These are phyloP conservation scores for Tenthredo amoena DNA, from an alignment of 2,888 invertebrate species.

Conservation along the genomic window DNA sequence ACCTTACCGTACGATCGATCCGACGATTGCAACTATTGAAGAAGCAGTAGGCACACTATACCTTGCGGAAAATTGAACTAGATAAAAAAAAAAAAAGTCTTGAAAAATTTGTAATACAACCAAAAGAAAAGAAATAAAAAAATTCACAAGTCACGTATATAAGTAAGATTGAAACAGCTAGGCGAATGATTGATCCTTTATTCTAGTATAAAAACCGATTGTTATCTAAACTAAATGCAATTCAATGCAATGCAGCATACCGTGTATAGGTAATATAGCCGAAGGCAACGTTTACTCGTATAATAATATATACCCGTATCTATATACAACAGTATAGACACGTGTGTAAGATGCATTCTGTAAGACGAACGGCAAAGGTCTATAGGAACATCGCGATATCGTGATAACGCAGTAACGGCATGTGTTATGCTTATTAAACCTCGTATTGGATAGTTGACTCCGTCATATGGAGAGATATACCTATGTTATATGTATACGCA, in stretches of 20 bases:
- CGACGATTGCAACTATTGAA: background rate
- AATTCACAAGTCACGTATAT: background rate
- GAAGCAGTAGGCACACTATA: background rate
- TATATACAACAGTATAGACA: background rate
- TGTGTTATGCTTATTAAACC: constrained; percentile 47
- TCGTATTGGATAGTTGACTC: background rate
- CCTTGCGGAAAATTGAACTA: background rate
- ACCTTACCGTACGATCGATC: background rate
- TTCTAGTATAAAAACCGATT: background rate
- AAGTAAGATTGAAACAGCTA: background rate
- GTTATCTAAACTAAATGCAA: constrained; percentile 7
- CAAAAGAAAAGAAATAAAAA: background rate
- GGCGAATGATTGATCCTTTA: background rate
- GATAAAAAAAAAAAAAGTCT: background rate
- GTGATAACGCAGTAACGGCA: constrained; percentile 34
- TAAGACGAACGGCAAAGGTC: constrained; percentile 7
- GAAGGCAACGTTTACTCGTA: background rate
- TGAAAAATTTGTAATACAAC: background rate
- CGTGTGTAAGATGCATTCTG: constrained; percentile 11
- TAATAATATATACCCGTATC: background rate
- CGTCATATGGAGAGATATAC: background rate
- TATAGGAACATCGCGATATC: constrained; percentile 16
- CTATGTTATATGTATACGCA: background rate
- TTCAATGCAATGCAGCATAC: background rate
- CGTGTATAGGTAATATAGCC: background rate